A percentile compares a stretch with the other conserved stretches of the same genome.
These are phyloP conservation scores for Palaemon carinicauda DNA, from an alignment of 1,140 invertebrate genomes.

Conservation along the genomic window DNA sequence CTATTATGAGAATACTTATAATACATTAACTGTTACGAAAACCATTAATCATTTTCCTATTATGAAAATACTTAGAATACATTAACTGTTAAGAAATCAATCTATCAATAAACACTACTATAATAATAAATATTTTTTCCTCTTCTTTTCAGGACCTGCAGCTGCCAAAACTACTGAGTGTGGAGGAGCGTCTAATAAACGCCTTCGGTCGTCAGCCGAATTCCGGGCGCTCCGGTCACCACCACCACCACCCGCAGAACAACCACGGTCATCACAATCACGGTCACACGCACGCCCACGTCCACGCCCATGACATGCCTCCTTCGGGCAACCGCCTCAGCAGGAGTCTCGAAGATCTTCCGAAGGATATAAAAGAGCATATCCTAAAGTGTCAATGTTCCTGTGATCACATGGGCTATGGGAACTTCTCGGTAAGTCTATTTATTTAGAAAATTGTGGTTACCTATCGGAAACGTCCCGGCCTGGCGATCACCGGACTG, in stretches of 20 bases:
- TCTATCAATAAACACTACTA: too few species aligned
- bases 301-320: background rate
- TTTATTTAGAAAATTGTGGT: too few species aligned
- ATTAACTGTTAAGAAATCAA: too few species aligned
- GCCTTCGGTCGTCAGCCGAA: slow-evolving; percentile 13
- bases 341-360: slow-evolving; percentile 53
- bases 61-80: too few species aligned
- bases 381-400: slow-evolving; percentile 59
- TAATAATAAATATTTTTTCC: too few species aligned
- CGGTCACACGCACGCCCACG: background rate
- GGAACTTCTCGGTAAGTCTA: slow-evolving; percentile 59
- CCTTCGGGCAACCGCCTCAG: slow-evolving; percentile 32
- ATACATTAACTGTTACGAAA: too few species aligned
- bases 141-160: too few species aligned
- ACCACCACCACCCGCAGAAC: too few species aligned
- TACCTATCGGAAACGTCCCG: too few species aligned
- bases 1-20: too few species aligned
- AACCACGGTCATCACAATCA: background rate
- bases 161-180: slow-evolving; percentile 29
- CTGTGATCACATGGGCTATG: slow-evolving; percentile 59
- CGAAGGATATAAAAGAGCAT: slow-evolving; percentile 57
- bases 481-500: too few species aligned
- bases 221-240: background rate
- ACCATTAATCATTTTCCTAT: too few species aligned
- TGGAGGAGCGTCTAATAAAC: slow-evolving; percentile 21